Conservation (phyloP, 2,797 vertebrate genomes). For the Rhinogobio ventralis region DNA sequence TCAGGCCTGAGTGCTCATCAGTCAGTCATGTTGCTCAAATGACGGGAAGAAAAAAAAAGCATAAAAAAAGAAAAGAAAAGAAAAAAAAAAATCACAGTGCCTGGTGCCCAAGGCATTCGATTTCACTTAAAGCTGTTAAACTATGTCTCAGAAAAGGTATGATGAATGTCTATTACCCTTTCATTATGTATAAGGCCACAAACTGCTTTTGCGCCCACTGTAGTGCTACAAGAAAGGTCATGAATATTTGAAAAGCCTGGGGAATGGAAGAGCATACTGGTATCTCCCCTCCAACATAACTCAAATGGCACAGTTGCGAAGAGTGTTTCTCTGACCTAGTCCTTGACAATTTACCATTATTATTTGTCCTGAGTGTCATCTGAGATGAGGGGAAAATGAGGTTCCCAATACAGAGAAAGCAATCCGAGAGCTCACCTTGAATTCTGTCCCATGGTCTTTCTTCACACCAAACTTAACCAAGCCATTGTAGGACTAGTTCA, state of each 20-base stretch:
- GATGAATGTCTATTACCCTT: conserved; percentile 59
- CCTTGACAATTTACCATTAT: conserved; percentile 51
- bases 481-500: background rate
- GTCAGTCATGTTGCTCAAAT: conserved; percentile 24
- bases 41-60: background rate
- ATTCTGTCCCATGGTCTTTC: background rate
- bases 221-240: conserved; percentile 55
- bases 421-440: conserved; percentile 1
- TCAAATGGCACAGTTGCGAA: background rate
- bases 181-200: conserved; percentile 58
- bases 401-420: background rate
- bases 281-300: conserved; percentile 22
- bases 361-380: conserved; percentile 26
- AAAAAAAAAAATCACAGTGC: conserved; percentile 38
- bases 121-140: conserved; percentile 49
- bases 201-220: conserved; percentile 56
- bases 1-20: conserved; percentile 18
- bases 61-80: conserved; percentile 3
- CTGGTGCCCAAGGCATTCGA: conserved; percentile 23
- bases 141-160: conserved; percentile 45
- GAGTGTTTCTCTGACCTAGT: conserved; percentile 43
- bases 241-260: conserved; percentile 60
- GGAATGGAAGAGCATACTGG: conserved; percentile 45
- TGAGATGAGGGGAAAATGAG: conserved; percentile 11
- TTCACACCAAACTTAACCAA: background rate